Evolutionary conservation across 2,113 vertebrate species (phyloP).

Genomic region (Terrapene triunguis): DNA sequence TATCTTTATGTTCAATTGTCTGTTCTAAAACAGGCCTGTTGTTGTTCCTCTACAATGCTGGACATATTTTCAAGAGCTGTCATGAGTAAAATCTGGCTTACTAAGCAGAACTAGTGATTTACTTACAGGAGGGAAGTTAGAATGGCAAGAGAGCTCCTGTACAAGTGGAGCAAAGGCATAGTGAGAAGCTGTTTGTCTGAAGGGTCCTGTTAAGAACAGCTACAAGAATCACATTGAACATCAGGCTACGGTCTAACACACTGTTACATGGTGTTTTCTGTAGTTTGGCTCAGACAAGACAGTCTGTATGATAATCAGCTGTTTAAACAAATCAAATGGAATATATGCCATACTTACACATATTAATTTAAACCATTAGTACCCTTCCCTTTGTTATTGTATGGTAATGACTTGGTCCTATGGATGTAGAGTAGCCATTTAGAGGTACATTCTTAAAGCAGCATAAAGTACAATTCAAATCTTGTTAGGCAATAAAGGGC

Average conservation of each 20-base stretch:
- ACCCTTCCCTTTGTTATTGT: not conserved
- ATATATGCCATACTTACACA: not conserved
- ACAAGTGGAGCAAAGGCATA: not conserved
- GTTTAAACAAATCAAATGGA: constrained; percentile 41
- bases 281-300: constrained; percentile 37
- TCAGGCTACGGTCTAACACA: not conserved
- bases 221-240: not conserved
- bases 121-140: not conserved
- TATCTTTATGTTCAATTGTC: accelerated
- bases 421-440: not conserved
- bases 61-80: not conserved
- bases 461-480: not conserved
- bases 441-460: constrained; percentile 19
- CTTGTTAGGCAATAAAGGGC: not conserved
- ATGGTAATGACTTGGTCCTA: constrained; percentile 8
- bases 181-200: not conserved
- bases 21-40: not conserved
- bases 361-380: constrained; percentile 26
- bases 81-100: not conserved
- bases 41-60: not conserved
- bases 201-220: not conserved
- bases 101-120: not conserved
- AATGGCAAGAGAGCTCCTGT: not conserved
- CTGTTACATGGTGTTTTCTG: constrained; percentile 35
- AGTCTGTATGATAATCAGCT: constrained; percentile 32